Evolutionary conservation across 2,113 vertebrate genomes (phyloP), one percentile per base, ranked within the genome.

Genomic region (Ameiurus melas): DNA sequence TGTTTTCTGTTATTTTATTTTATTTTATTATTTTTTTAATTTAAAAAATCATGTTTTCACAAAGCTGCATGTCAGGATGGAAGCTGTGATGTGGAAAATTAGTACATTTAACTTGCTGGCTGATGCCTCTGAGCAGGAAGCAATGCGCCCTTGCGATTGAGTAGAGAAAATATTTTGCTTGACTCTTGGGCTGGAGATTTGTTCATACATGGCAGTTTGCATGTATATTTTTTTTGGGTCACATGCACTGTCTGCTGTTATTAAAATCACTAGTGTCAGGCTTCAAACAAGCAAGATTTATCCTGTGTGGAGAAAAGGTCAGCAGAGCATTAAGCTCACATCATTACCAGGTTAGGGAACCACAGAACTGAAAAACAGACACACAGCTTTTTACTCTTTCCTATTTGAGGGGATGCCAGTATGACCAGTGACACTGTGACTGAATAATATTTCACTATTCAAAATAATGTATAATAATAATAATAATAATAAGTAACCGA

Each of bases 121-220:
- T 92, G 91, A 92, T 91, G 85, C 86, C 87, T 91, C 90, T 79
- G 92, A 89, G 89, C 93, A 95, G 95, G 94, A 95, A 95, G 89
- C 89, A 84, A 93, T 91, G 92, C 93, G 92, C 92, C 90, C 90
- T 83, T 85, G 55, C 80, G 94, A 94, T 92, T 94, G 93, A 91
- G 90, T 73, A 95, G 91, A 93, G 93, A 94, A 95, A 95, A 95
- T 93, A 93, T 94, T 95, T 94, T 90, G 90, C 89, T 93, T 90
- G 90, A 93, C 92, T 92, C 39, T 88, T 90, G 92, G 92, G 91
- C 85, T 93, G 89, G 88, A 93, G 91, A 89, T 91, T 91, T 92
- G 92, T 85, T 57, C n/a, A 36, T 88, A 85, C 79, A 77, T 43
- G 88, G 86, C 88, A 39, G 92, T 89, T 90, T 83, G 85, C 36